A percentile compares a stretch with the other conserved stretches of the same genome.
These are phyloP conservation scores for Florisuga fusca DNA, from an alignment of 2,797 vertebrate species.

Conservation along the genomic window DNA sequence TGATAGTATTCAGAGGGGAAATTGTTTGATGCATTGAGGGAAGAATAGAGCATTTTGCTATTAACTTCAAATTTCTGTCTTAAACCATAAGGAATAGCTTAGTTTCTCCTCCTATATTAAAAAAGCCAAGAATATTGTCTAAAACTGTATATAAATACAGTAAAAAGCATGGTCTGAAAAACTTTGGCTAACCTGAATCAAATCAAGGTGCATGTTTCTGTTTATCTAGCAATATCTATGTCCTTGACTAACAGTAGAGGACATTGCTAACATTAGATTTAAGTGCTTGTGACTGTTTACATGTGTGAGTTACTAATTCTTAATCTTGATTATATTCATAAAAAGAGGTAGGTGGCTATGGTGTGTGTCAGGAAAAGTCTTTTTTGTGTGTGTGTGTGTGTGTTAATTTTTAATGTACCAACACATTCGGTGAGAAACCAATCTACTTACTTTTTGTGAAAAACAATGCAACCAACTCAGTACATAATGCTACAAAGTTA, in stretches of 20 bases:
- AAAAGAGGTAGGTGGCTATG: neutral
- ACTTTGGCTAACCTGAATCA: neutral
- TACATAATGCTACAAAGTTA: neutral
- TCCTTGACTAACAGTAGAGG: constrained; percentile 5
- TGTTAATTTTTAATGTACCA: neutral
- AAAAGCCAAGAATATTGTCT: neutral
- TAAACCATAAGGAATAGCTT: neutral
- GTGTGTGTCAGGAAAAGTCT: neutral
- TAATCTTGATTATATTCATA: constrained; percentile 7
- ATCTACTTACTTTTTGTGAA: neutral
- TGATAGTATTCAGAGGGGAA: neutral
- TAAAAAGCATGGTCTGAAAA: neutral
- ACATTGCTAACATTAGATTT: neutral
- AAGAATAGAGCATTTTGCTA: neutral
- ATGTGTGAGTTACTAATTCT: constrained; percentile 7
- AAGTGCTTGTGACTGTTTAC: constrained; percentile 27
- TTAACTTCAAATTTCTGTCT: neutral
- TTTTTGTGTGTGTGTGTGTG: neutral
- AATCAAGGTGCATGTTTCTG: constrained; percentile 32
- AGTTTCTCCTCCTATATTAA: neutral
- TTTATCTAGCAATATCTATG: neutral
- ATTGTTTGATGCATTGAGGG: neutral
- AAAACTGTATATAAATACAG: neutral
- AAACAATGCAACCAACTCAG: neutral
- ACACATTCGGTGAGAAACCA: neutral